A percentile compares a stretch with the other conserved stretches of the same genome.
These are phyloP conservation scores for Antigone vipio DNA, from an alignment of 2,113 vertebrate species.

Conservation along the genomic window DNA sequence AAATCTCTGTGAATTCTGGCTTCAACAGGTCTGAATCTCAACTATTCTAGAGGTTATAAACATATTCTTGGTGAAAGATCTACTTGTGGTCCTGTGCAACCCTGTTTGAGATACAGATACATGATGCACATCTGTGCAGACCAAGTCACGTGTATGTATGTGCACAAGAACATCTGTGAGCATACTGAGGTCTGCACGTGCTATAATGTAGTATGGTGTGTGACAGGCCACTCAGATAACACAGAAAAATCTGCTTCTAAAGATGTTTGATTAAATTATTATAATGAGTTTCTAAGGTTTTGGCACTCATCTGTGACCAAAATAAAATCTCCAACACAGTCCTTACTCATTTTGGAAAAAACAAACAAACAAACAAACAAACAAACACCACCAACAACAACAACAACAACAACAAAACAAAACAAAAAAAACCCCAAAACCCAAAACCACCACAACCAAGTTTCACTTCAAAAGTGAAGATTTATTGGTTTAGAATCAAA, in stretches of 20 bases:
- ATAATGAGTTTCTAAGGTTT: not conserved
- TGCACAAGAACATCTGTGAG: not conserved
- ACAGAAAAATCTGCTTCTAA: not conserved
- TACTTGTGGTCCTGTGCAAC: not conserved
- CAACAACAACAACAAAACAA: not conserved
- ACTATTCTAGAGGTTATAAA: not conserved
- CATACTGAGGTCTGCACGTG: not conserved
- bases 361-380: not conserved
- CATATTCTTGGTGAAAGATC: not conserved
- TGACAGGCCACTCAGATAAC: not conserved
- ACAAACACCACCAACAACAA: not conserved
- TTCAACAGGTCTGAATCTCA: not conserved
- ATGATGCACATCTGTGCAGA: not conserved
- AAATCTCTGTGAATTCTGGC: not conserved
- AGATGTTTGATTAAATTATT: conserved; percentile 32
- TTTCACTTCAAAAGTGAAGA: not conserved
- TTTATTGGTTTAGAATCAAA: conserved; percentile 48
- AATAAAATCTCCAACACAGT: conserved; percentile 9
- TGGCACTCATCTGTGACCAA: not conserved
- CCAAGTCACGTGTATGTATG: not conserved
- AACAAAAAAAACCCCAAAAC: too few relatives aligned
- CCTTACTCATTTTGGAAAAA: conserved; percentile 4
- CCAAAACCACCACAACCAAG: too few relatives aligned
- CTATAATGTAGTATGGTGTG: not conserved
- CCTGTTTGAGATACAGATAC: not conserved